Conservation (phyloP, 2,113 vertebrate species). For the Cryptotis parvus region DNA sequence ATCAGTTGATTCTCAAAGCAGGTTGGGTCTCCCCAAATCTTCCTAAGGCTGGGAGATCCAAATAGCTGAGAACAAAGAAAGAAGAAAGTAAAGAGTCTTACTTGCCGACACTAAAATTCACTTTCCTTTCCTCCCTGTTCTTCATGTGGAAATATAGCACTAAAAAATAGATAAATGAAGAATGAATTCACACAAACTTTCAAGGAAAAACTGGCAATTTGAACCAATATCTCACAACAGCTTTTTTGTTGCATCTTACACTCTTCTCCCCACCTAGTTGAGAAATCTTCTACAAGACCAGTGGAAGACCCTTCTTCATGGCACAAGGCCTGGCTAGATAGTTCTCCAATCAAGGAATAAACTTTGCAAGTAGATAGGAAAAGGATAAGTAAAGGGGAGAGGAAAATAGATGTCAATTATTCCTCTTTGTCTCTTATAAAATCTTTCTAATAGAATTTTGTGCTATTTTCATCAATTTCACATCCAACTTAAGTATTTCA, state of each 20-base stretch:
- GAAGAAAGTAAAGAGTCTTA: background rate
- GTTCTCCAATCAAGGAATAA: conserved; percentile 13
- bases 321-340: background rate
- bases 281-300: background rate
- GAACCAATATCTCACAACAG: background rate
- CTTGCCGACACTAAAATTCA: background rate
- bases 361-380: background rate
- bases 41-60: background rate
- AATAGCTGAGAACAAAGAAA: background rate
- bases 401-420: background rate
- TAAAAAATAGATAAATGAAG: background rate
- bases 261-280: background rate
- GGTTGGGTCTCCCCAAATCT: background rate
- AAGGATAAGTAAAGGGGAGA: background rate
- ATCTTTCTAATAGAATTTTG: background rate
- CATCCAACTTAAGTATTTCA: background rate
- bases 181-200: background rate
- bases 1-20: background rate
- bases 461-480: background rate
- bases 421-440: background rate
- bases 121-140: background rate
- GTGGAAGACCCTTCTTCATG: background rate
- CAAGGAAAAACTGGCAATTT: conserved; percentile 29
- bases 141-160: background rate
- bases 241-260: background rate